A percentile compares a stretch with the other conserved stretches of the same genome.
Conservation (phyloP, 2,888 invertebrate species). For the Plutella xylostella region DNA sequence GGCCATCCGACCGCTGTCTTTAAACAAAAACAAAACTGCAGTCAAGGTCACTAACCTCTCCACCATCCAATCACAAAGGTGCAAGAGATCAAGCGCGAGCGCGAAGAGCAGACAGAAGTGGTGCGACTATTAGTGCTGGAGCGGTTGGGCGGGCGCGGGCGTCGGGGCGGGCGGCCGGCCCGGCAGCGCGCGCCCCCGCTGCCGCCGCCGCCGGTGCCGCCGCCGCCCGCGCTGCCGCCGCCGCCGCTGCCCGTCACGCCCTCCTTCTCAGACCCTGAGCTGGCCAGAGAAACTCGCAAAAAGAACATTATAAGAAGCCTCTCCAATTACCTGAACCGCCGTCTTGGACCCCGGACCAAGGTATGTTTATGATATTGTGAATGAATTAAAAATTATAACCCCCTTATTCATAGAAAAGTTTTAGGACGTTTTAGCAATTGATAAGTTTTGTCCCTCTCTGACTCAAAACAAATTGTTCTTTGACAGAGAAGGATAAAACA, state of each 20-base stretch:
- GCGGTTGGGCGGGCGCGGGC: constrained; percentile 62
- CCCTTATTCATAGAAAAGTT: too few species aligned
- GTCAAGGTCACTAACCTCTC: too few species aligned
- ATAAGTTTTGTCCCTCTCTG: too few species aligned
- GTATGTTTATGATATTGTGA: constrained; percentile 38
- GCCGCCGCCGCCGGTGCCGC: constrained; percentile 27
- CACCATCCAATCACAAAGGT: constrained; percentile 76
- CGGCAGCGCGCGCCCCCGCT: constrained; percentile 41
- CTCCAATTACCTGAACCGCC: constrained; percentile 84
- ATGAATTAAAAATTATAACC: too few species aligned
- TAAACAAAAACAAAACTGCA: too few species aligned
- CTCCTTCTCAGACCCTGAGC: constrained; percentile 71
- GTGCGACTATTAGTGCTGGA: constrained; percentile 87
- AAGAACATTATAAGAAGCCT: constrained; percentile 88
- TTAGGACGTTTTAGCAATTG: too few species aligned
- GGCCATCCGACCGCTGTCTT: too few species aligned
- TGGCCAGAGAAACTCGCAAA: constrained; percentile 72
- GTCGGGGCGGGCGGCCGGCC: constrained; percentile 30
- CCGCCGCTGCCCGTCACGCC: constrained; percentile 45
- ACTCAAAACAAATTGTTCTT: too few species aligned
- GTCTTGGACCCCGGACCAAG: constrained; percentile 73
- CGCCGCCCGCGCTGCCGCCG: constrained; percentile 23
- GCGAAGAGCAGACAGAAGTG: constrained; percentile 85
- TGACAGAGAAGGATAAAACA: too few species aligned
- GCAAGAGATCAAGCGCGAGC: constrained; percentile 82